Base-by-base conservation (phyloP, 2,888 invertebrate genomes). In the Steinernema hermaphroditum region DNA sequence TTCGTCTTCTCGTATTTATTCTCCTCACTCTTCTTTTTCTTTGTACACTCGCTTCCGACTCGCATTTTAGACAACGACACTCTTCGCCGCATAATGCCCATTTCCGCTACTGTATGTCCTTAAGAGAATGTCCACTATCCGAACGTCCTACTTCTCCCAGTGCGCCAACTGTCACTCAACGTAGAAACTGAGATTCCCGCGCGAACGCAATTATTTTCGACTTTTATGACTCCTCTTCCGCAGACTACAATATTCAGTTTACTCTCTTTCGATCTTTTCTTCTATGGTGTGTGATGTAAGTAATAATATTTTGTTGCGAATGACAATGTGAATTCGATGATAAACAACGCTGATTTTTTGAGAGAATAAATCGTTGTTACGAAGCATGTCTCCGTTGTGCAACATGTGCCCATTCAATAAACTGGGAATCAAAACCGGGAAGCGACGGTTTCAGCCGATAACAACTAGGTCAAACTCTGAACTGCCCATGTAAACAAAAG, bases 221-320 rank as follows among this genome's bases (percentile, higher is more conserved):
- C 43, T 16, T 41, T 41, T 49, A n/a, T n/a, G 49, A 41, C 41
- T 8, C 8, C 41, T 8, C 41, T 41, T 14, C 14, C 14, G 41
- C 41, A 41, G 14, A 8, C 41, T 14, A 41, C 8, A 41, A 9
- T 41, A 8, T 41, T 41, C 41, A n/a, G n/a, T n/a, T n/a, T 41
- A n/a, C 27, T 54, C 27, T 24, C 16, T 24, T 54, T 54, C 54
- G 27, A 54, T 27, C 27, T 54, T 27, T 22, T 54, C 54, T 22
- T 54, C 27, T 22, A 27, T 54, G 54, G 54, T 54, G 27, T 54
- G 54, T 54, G 54, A 54, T 54, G 54, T 54, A 54, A 54, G 54
- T 54, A 54, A 54, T 54, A 54, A 54, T 54, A 54, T 54, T 54
- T 54, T 54, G 54, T 54, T 54, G 54, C 54, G 54, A 54, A 24